phyloP scores from a whole-genome alignment of 2,888 invertebrate genomes.

The Caenorhabditis imperialis region DNA sequence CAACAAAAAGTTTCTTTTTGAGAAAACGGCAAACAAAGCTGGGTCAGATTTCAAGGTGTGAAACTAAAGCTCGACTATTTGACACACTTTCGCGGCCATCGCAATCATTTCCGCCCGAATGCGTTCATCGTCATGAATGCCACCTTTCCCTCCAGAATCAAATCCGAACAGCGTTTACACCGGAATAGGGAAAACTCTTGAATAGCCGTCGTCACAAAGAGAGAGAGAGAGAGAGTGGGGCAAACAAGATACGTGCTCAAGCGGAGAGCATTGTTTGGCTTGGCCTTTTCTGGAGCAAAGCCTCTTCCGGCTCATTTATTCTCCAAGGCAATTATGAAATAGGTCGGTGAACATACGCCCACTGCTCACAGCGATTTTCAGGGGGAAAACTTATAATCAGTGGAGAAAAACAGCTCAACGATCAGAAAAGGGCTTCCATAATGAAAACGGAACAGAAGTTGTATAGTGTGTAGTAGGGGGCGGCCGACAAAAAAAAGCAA shows the following conservation, averaged over 20 bases:
- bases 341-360: slow-evolving; percentile 12
- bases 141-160: slow-evolving; percentile 4
- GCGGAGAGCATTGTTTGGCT: slow-evolving; percentile 43
- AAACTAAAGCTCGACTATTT: no score
- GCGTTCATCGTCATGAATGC: background rate
- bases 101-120: slow-evolving; percentile 26
- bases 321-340: slow-evolving; percentile 2
- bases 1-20: no score
- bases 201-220: no score
- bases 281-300: background rate
- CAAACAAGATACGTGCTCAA: slow-evolving; percentile 15
- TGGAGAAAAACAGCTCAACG: no score
- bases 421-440: slow-evolving; percentile 13
- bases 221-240: no score
- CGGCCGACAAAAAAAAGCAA: slow-evolving; percentile 21
- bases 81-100: slow-evolving; percentile 30
- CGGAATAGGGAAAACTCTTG: no score
- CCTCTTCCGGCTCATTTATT: slow-evolving; percentile 24
- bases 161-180: no score
- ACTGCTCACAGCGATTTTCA: no score
- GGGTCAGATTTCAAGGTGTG: no score
- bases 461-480: slow-evolving; percentile 12
- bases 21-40: no score
- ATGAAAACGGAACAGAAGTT: slow-evolving; percentile 20
- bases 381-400: no score